Evolutionary conservation across 92 coral and sea anemone species (phyloP).

Genomic region (Isaurus tuberculatus): DNA sequence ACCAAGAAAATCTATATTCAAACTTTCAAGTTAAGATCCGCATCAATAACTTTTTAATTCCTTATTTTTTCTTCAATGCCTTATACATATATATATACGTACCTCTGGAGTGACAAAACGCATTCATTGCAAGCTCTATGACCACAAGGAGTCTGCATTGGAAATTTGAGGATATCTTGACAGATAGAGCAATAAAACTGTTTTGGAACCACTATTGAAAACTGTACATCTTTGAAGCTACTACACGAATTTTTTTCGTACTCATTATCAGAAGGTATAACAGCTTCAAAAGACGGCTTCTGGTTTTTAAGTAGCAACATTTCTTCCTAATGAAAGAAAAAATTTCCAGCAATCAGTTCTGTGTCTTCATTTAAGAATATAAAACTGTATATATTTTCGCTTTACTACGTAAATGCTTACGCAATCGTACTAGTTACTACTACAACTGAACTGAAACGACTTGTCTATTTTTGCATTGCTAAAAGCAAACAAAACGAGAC

Average conservation of each 20-base stretch:
- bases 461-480: too few species aligned
- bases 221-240: neutral
- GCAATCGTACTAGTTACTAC: too few species aligned
- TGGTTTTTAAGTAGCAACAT: neutral
- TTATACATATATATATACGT: neutral
- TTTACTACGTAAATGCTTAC: too few species aligned
- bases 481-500: too few species aligned
- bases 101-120: neutral
- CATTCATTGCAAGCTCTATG: neutral
- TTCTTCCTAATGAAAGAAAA: neutral
- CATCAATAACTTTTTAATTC: too few species aligned
- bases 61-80: too few species aligned
- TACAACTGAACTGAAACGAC: too few species aligned
- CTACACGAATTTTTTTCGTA: neutral
- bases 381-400: neutral
- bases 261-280: neutral
- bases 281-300: neutral
- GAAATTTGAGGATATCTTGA: neutral
- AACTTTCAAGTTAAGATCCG: too few species aligned
- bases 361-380: too few species aligned
- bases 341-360: neutral
- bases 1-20: too few species aligned
- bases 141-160: neutral
- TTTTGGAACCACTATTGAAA: neutral
- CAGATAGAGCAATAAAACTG: conserved; percentile 7